Conservation (phyloP, 2,797 vertebrate species). For the Phrynocephalus guinanensis region DNA sequence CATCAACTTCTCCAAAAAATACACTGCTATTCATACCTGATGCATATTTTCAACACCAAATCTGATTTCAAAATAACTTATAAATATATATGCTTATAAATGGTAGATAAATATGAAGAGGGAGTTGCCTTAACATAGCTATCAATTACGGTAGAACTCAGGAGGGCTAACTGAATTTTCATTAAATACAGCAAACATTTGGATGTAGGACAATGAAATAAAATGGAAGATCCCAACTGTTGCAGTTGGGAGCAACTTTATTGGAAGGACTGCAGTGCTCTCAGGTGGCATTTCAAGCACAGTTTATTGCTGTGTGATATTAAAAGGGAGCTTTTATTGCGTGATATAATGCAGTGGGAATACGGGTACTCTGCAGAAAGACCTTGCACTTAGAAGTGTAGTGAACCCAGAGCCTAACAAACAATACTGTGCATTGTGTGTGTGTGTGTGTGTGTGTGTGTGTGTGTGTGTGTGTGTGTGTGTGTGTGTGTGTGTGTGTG, state of each 20-base stretch:
- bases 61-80: no score
- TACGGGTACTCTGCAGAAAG: conserved; percentile 81
- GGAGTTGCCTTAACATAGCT: conserved; percentile 1
- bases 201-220: conserved; percentile 47
- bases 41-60: neutral
- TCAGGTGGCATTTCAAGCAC: conserved; percentile 80
- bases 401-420: conserved; percentile 82
- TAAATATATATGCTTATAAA: neutral
- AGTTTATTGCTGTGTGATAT: conserved; percentile 85
- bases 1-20: neutral
- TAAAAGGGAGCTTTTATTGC: conserved; percentile 83
- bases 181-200: neutral
- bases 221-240: conserved; percentile 75
- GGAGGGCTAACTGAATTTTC: neutral
- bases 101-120: neutral
- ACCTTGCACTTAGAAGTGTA: conserved; percentile 83
- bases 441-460: no score
- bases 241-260: conserved; percentile 57
- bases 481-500: conserved; percentile 47
- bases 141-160: neutral
- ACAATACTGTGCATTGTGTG: conserved; percentile 81
- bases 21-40: no score
- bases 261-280: conserved; percentile 64
- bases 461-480: conserved; percentile 25
- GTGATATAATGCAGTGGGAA: conserved; percentile 84